Conservation (phyloP, 2,113 vertebrate genomes). For the Chaetops frenatus region DNA sequence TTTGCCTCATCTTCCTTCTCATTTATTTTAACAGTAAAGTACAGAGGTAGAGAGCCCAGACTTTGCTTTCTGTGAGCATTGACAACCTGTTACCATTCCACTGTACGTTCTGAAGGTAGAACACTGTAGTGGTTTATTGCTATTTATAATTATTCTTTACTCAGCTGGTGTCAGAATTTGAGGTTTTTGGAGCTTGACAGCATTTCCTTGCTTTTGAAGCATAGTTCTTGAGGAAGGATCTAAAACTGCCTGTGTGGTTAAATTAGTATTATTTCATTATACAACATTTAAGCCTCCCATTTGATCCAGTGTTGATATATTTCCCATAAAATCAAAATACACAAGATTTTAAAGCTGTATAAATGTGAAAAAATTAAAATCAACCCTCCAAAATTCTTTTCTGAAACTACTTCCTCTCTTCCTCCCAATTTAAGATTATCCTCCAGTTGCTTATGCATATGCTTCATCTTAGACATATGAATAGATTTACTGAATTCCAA, state of each 20-base stretch:
- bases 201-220: neutral
- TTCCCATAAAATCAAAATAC: neutral
- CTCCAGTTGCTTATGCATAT: neutral
- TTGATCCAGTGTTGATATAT: neutral
- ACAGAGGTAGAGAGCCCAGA: neutral
- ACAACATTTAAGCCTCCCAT: neutral
- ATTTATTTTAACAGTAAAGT: neutral
- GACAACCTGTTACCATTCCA: neutral
- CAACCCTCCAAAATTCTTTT: neutral
- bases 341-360: neutral
- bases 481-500: neutral
- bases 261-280: neutral
- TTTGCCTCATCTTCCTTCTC: neutral
- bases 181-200: neutral
- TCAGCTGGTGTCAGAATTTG: neutral
- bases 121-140: neutral
- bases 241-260: neutral
- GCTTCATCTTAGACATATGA: neutral
- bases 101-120: neutral
- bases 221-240: neutral
- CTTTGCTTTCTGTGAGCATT: neutral
- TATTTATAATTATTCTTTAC: neutral
- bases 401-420: neutral
- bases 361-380: neutral
- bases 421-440: neutral